A percentile compares a stretch with the other conserved stretches of the same genome.
These are phyloP conservation scores for Perccottus glenii DNA, from an alignment of 2,113 vertebrate species.

Conservation along the genomic window DNA sequence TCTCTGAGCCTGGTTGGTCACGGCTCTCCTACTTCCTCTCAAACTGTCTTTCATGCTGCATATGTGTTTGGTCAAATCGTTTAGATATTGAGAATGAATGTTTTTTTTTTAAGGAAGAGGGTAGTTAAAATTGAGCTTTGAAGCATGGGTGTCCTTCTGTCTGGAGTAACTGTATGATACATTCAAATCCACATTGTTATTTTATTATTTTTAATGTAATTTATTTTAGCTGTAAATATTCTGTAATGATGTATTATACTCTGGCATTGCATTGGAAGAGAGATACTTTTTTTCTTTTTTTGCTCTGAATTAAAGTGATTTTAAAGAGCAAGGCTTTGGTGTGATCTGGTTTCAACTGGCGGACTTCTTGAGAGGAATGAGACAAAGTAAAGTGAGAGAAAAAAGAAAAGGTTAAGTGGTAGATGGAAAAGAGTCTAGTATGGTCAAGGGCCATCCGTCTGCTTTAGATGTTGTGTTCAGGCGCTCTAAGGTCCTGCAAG, in stretches of 20 bases:
- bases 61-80: slow-evolving; percentile 22
- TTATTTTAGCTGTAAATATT: slow-evolving; percentile 82
- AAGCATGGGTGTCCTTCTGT: slow-evolving; percentile 35
- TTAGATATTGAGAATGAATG: too few relatives aligned
- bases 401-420: not conserved
- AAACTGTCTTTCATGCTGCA: slow-evolving; percentile 28
- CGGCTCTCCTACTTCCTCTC: slow-evolving; percentile 19
- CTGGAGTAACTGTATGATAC: slow-evolving; percentile 58
- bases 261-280: slow-evolving; percentile 62
- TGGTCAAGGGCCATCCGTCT: slow-evolving; percentile 11
- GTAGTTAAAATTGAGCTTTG: slow-evolving; percentile 6
- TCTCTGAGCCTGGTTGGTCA: slow-evolving; percentile 42
- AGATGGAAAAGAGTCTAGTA: slow-evolving; percentile 17
- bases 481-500: slow-evolving; percentile 10
- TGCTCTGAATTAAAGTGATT: slow-evolving; percentile 80
- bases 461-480: not conserved
- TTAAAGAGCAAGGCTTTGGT: slow-evolving; percentile 61
- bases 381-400: not conserved
- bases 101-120: not conserved
- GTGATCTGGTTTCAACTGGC: slow-evolving; percentile 25
- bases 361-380: not conserved
- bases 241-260: slow-evolving; percentile 65
- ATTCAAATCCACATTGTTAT: slow-evolving; percentile 33
- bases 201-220: slow-evolving; percentile 70
- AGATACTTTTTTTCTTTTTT: slow-evolving; percentile 62